Evolutionary conservation across 2,113 vertebrate genomes (phyloP).

Genomic region (Trinectes maculatus): DNA sequence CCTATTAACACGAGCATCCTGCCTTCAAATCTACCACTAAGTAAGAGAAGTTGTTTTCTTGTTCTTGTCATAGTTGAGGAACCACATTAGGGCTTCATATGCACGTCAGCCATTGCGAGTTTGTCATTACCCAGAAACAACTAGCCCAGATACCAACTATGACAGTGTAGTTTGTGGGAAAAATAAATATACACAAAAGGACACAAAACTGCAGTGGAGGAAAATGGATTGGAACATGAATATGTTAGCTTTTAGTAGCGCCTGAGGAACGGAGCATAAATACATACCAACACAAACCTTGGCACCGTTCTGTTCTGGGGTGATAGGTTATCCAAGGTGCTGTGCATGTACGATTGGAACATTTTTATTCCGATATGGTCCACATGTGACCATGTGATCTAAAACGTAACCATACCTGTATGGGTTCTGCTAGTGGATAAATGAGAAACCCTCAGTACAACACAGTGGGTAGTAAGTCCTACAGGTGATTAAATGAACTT

Average conservation of each 20-base stretch:
- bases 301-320: too few species aligned
- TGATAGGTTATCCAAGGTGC: too few species aligned
- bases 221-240: slow-evolving; percentile 12
- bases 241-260: neutral
- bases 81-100: slow-evolving; percentile 27
- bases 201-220: slow-evolving; percentile 8
- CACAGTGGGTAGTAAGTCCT: neutral
- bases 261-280: slow-evolving; percentile 23
- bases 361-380: too few species aligned
- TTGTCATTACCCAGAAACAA: slow-evolving; percentile 17
- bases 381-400: too few species aligned
- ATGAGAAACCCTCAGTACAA: neutral
- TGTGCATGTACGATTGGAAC: too few species aligned
- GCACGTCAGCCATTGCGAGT: slow-evolving; percentile 12
- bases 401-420: too few species aligned
- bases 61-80: slow-evolving; percentile 23
- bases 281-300: too few species aligned
- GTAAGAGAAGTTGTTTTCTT: slow-evolving; percentile 50
- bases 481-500: slow-evolving; percentile 6
- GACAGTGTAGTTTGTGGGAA: slow-evolving; percentile 11
- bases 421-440: neutral
- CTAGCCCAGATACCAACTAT: too few species aligned
- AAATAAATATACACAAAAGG: neutral
- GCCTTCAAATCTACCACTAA: slow-evolving; percentile 31
- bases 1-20: slow-evolving; percentile 22